phyloP scores from a whole-genome alignment of 2,797 vertebrate species.

The Sorex maritimensis region DNA sequence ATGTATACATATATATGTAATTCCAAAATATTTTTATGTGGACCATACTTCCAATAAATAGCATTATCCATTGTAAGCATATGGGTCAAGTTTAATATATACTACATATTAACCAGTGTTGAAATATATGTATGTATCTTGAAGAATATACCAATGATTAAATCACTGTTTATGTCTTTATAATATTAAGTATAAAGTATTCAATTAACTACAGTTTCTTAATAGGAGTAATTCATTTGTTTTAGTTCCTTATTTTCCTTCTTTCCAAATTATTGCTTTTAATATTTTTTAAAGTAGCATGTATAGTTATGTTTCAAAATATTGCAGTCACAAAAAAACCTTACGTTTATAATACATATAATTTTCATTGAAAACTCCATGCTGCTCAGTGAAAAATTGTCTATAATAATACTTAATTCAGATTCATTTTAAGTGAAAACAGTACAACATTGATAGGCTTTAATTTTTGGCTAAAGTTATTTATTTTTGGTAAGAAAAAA shows the following conservation, averaged over 20 bases:
- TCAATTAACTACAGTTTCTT: neutral
- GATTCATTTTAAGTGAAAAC: neutral
- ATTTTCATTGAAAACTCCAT: neutral
- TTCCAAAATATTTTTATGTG: too few species aligned
- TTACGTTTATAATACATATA: neutral
- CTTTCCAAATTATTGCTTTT: neutral
- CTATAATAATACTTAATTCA: neutral
- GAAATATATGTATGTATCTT: neutral
- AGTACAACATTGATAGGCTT: neutral
- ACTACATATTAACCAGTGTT: neutral
- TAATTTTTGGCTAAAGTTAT: constrained; percentile 7
- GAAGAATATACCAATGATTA: neutral
- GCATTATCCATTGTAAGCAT: neutral
- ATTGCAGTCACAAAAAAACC: neutral
- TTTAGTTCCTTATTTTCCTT: neutral
- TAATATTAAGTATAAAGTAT: constrained; percentile 50
- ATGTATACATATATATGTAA: too few species aligned
- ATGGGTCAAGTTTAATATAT: neutral
- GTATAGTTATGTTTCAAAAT: constrained; percentile 34
- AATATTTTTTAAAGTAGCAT: neutral
- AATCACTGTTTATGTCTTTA: neutral
- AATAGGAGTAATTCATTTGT: neutral
- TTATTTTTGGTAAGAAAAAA: too few species aligned
- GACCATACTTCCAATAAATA: too few species aligned
- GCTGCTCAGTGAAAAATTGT: neutral